These are phyloP conservation scores for Drosophila pseudoananassae DNA, from an alignment of 1,140 invertebrate species.

Conservation along the genomic window DNA sequence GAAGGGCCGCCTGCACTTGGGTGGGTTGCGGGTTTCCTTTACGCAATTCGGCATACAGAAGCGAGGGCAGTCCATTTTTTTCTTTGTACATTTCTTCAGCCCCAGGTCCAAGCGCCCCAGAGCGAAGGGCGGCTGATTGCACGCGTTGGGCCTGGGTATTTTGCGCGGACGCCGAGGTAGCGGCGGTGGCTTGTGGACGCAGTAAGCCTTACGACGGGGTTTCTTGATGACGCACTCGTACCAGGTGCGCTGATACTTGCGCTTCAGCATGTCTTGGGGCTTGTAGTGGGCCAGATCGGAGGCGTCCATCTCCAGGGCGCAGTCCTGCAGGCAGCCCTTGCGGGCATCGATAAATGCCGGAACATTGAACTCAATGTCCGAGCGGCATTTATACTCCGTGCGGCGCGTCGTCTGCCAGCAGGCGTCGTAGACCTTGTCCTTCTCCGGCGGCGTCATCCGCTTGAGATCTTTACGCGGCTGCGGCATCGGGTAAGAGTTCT, in stretches of 20 bases:
- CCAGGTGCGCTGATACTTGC: slow-evolving; percentile 10
- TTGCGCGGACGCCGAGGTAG: background rate
- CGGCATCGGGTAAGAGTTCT: background rate
- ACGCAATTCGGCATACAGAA: slow-evolving; percentile 8
- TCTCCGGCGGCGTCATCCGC: background rate
- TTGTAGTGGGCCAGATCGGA: slow-evolving; percentile 5
- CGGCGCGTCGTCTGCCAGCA: slow-evolving; percentile 17
- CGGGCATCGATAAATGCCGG: background rate
- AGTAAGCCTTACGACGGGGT: slow-evolving; percentile 1
- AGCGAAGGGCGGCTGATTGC: background rate
- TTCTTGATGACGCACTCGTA: slow-evolving; percentile 9
- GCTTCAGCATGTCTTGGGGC: slow-evolving; percentile 5
- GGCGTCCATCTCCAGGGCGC: background rate
- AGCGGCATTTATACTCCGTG: slow-evolving; percentile 18
- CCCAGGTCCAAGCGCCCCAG: background rate
- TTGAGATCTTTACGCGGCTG: background rate
- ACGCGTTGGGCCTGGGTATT: fast-evolving
- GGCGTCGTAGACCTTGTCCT: background rate
- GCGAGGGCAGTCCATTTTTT: slow-evolving; percentile 1
- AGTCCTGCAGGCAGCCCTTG: background rate
- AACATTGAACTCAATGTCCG: slow-evolving; percentile 3
- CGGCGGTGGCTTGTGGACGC: background rate
- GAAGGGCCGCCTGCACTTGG: background rate
- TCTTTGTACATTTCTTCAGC: background rate
- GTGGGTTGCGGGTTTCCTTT: background rate